Base-by-base conservation (phyloP, 2,797 vertebrate species). In the Tarsius wallacei region DNA sequence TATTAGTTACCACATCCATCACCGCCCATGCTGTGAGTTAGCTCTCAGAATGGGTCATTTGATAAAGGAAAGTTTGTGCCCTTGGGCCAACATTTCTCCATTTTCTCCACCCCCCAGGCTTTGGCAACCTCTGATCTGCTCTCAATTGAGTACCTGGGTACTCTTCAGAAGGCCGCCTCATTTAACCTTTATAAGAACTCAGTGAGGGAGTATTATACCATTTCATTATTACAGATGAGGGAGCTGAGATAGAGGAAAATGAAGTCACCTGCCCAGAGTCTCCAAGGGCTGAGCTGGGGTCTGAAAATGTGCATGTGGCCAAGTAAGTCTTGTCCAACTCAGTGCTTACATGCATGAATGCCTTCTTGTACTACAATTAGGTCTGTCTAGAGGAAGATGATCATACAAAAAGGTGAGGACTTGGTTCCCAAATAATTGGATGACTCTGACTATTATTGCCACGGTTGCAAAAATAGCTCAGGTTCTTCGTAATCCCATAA, bases 401-500 rank as follows among this genome's bases (percentile, higher is more conserved):
- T 77, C 53, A 11, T 64, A 33, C n/a, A 63, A 16, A 17, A 36
- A 83, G 53, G 61, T 31, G 36, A 73, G 26, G 68, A 36, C 55
- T 57, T 47, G 42, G n/a, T 51, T 89, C 68, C 63, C 70, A 28
- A 85, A 59, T 74, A 22, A 22, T 2, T 89, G 36, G 42, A 49
- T 66, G 36, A 31, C 49, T 15, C 7, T 78, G 76, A 83, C 47
- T 90, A 8, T 85, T 73, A 68, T 64, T 53, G 19, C 22, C 21
- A 53, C 17, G 53, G 36, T 70, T 80, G 59, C 16, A 89, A 49
- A 36, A 47, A 36, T 78, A 78, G 59, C 19, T 1, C 55, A 61
- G 31, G 11, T 21, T 74, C 53, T 90, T 82, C 71, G 16, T 81
- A 55, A 96, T 90, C 96, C 42, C 16, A n/a, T 47, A 68, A 59